Percentiles rank a stretch among this genome's conserved stretches.
These are phyloP conservation scores for Paradoxurus hermaphroditus DNA, from an alignment of 2,113 vertebrate genomes.

Conservation along the genomic window DNA sequence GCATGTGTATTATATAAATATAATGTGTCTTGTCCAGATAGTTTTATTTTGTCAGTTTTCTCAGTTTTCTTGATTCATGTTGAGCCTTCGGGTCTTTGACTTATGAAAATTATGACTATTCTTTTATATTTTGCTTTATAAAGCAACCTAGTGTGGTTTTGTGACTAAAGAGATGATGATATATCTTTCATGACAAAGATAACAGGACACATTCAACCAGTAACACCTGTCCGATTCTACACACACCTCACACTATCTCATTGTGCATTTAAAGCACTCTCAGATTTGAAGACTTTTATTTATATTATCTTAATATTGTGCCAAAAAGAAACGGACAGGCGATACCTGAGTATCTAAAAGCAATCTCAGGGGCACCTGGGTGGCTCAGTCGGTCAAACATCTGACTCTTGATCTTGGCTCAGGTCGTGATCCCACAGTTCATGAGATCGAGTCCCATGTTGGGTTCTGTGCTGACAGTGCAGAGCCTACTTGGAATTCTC, in stretches of 20 bases:
- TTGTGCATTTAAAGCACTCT: background rate
- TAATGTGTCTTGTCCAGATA: background rate
- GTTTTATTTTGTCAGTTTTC: background rate
- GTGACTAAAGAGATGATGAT: background rate
- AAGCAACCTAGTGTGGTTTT: background rate
- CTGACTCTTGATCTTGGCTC: too few relatives aligned
- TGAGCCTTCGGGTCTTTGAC: background rate
- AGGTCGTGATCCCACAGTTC: too few relatives aligned
- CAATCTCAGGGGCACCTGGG: background rate
- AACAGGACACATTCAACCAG: background rate
- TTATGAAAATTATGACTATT: background rate
- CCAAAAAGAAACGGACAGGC: background rate
- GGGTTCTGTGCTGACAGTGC: too few relatives aligned
- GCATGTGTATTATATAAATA: background rate
- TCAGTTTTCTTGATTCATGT: background rate
- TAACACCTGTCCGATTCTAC: background rate
- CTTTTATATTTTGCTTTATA: background rate
- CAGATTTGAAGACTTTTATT: background rate
- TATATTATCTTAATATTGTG: background rate
- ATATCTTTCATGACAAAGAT: background rate
- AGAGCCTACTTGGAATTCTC: too few relatives aligned
- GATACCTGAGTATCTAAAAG: background rate
- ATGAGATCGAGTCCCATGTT: too few relatives aligned
- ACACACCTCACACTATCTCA: background rate
- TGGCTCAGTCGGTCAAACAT: too few relatives aligned